phyloP scores from a whole-genome alignment of 2,888 invertebrate genomes.

The Agonum fuliginosum region DNA sequence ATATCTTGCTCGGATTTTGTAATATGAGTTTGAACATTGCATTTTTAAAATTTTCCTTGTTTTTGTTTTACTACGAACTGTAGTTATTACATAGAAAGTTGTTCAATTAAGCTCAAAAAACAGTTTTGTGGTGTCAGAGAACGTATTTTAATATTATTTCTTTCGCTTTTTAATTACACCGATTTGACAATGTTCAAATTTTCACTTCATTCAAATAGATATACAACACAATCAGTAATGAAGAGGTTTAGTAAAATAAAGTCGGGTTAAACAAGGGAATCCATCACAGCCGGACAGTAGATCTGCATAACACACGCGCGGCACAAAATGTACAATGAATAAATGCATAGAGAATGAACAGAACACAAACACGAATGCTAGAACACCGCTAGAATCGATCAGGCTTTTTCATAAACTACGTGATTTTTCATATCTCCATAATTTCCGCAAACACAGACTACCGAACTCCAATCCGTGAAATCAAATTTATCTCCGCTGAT shows the following conservation, averaged over 20 bases:
- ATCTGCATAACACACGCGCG: conserved; percentile 52
- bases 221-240: conserved; percentile 21
- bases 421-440: conserved; percentile 60
- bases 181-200: no score
- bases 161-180: no score
- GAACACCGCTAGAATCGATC: no score
- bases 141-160: no score
- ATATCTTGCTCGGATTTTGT: no score
- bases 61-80: no score
- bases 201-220: conserved; percentile 9
- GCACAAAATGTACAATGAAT: conserved; percentile 58
- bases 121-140: no score
- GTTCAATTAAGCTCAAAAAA: no score
- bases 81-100: no score
- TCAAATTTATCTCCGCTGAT: conserved; percentile 9
- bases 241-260: conserved; percentile 33
- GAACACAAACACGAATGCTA: background rate
- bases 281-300: conserved; percentile 18
- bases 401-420: conserved; percentile 56
- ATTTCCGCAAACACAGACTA: conserved; percentile 54
- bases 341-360: conserved; percentile 53
- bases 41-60: no score
- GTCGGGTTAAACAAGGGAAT: conserved; percentile 34
- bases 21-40: no score
- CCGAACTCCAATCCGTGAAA: conserved; percentile 43